Conservation (phyloP, 2,113 vertebrate species). For the Oophaga pumilio region DNA sequence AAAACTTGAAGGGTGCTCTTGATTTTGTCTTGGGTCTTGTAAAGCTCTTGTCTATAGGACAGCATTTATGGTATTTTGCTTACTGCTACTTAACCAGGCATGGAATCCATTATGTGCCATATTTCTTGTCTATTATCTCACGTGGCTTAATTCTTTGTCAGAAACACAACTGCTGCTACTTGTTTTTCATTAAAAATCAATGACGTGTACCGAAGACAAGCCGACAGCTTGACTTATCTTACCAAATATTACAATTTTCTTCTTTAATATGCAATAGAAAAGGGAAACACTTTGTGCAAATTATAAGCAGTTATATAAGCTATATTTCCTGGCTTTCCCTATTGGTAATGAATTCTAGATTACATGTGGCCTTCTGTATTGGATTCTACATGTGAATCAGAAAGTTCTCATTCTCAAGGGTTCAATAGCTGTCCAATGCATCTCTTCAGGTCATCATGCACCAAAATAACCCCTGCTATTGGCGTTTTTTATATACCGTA, state of each 20-base stretch:
- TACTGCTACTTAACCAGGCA: neutral
- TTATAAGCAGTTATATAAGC: neutral
- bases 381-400: neutral
- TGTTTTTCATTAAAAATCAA: neutral
- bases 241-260: neutral
- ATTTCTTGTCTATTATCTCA: neutral
- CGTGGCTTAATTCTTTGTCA: neutral
- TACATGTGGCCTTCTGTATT: neutral
- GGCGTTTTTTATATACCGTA: neutral
- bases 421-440: neutral
- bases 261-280: neutral
- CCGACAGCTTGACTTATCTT: neutral
- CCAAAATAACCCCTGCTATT: neutral
- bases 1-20: neutral
- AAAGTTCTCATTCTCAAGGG: neutral
- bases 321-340: neutral
- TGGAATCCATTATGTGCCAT: neutral
- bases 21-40: neutral
- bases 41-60: neutral
- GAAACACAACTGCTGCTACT: neutral
- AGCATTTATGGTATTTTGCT: neutral
- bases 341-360: neutral
- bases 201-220: slow-evolving; percentile 11
- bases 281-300: slow-evolving; percentile 4
- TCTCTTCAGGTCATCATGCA: neutral